Evolutionary conservation across 2,797 vertebrate species (phyloP).

Genomic region (Kryptolebias ocellatus): DNA sequence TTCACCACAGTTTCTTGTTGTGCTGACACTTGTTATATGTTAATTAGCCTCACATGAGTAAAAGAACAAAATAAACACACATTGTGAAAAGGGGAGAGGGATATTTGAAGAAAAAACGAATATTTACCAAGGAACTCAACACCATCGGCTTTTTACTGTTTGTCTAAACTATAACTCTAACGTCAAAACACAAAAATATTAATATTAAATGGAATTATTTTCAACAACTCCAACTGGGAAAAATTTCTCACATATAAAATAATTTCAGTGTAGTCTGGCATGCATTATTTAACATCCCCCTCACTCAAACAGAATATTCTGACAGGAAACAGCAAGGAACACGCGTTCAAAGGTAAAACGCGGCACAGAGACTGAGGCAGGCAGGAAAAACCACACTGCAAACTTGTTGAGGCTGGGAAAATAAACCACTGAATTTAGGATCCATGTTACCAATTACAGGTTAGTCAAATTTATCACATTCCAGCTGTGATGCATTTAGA

Average conservation of each 20-base stretch:
- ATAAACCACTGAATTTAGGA: slow-evolving; percentile 14
- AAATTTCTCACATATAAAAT: slow-evolving; percentile 15
- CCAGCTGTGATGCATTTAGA: slow-evolving; percentile 13
- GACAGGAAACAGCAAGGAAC: slow-evolving; percentile 17
- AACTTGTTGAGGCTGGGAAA: slow-evolving; percentile 6
- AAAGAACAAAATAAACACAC: too few species aligned
- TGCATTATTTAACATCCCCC: slow-evolving; percentile 33
- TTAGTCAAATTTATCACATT: slow-evolving; percentile 37
- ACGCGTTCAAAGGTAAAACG: slow-evolving; percentile 24
- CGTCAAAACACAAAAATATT: slow-evolving; percentile 5
- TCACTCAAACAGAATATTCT: slow-evolving; percentile 31
- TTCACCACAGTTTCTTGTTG: too few species aligned
- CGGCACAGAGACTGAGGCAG: slow-evolving; percentile 15
- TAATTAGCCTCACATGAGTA: too few species aligned
- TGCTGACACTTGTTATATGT: too few species aligned
- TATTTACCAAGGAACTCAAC: too few species aligned
- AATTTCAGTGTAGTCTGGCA: slow-evolving; percentile 4
- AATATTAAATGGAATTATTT: neutral
- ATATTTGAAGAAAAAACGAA: too few species aligned
- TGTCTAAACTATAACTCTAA: neutral
- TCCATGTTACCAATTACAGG: slow-evolving; percentile 27
- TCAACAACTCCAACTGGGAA: neutral
- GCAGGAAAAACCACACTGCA: slow-evolving; percentile 1
- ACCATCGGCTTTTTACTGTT: neutral
- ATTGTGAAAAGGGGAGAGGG: too few species aligned